Percentiles rank a stretch among this genome's conserved stretches.
These are phyloP conservation scores for Chlorodrepanis virens DNA, from an alignment of 2,113 vertebrate genomes.

Conservation along the genomic window DNA sequence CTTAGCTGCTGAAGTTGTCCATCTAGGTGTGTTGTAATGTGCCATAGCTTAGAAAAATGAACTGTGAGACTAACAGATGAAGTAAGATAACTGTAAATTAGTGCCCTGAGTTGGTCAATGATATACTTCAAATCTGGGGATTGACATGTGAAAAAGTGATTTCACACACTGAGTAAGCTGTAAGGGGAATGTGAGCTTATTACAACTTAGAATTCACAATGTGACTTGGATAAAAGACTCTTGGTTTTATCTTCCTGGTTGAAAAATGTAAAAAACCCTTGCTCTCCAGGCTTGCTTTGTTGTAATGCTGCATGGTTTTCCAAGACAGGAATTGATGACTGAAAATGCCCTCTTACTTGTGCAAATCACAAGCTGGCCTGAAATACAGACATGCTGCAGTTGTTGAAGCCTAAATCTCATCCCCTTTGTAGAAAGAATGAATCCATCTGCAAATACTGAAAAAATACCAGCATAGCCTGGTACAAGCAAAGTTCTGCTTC, in stretches of 20 bases:
- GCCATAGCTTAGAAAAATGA: background rate
- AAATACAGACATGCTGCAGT: background rate
- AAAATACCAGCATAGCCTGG: background rate
- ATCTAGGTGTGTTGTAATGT: background rate
- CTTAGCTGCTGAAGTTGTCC: background rate
- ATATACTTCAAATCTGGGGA: background rate
- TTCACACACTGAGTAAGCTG: background rate
- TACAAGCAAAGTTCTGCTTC: background rate
- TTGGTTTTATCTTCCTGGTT: background rate
- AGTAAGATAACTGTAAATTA: background rate
- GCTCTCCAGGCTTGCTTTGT: background rate
- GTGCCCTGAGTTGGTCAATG: background rate
- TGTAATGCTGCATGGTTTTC: background rate
- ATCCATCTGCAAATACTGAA: background rate
- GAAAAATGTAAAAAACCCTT: background rate
- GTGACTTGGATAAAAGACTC: background rate
- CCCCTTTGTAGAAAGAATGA: rapidly evolving
- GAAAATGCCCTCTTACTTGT: background rate
- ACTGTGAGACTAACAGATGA: background rate
- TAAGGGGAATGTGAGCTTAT: background rate
- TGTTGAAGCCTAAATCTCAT: background rate
- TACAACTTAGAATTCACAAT: background rate
- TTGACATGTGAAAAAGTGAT: background rate
- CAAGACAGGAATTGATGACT: background rate
- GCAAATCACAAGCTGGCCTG: background rate